Base-by-base conservation (phyloP, 2,113 vertebrate species). In the Ginglymostoma cirratum region DNA sequence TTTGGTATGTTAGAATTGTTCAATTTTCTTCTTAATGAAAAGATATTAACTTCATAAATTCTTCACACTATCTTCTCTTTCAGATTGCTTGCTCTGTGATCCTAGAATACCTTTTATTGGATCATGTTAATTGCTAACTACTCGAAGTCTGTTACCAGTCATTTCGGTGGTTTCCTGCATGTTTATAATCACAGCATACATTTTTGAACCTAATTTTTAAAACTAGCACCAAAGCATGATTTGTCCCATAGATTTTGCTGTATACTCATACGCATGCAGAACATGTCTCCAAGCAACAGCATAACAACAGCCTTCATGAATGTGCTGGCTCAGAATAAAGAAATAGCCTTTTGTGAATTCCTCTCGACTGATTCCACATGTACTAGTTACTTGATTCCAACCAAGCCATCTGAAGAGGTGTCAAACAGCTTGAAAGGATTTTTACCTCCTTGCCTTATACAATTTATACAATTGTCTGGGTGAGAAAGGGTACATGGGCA, bases 1-100 rank as follows among this genome's bases (percentile, higher is more conserved):
- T 95, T 89, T 99, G 98, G 99, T 99, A 97, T 96, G 5, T 66
- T 61, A 38, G 34, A 30, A 48, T 52, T 95, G 21, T 95, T 95
- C 66, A 30, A 23, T 78, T 30, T 95, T 2, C 72, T 95, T 72
- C 4, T 30, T 7, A 72, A 95, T 72, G 14, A 27, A 19, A 70
- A 27, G 55, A 34, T 5, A 95, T 94, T 90, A 30, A 30, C 61
- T 90, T 90, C 45, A 19, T 45, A 24, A 24, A 67, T 2, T 19
- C 42, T 95, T 72, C 27, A 27, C 61, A 61, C 30, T 72, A 48
- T 93, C 38, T 38, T 10, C 2, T 95, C 27, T 3, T 95, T 70
- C 66, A 45, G 19, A 67, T 94, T 23, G 7, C 38, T 45, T 94
- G 19, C 17, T n/a, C 8, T 23, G n/a, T 66, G n/a, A 72, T 21